Conservation (phyloP, 2,888 invertebrate genomes). For the Idaea biselata region DNA sequence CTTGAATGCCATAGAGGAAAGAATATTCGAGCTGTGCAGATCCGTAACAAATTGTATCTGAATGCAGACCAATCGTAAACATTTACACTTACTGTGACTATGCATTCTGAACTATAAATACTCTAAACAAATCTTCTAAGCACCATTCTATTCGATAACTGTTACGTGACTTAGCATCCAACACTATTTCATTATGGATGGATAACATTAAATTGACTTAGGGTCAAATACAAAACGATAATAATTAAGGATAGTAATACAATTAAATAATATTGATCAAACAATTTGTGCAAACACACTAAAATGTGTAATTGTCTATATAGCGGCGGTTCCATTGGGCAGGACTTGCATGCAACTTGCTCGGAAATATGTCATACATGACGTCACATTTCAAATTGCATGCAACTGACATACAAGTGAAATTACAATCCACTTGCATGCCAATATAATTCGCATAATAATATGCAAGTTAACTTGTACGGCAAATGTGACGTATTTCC, state of each 20-base stretch:
- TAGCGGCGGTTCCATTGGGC: conserved; percentile 9
- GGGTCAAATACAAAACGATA: conserved; percentile 60
- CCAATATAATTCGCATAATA: too few species aligned
- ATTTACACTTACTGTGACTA: conserved; percentile 51
- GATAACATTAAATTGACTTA: conserved; percentile 69
- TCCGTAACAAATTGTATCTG: conserved; percentile 36
- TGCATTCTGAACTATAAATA: conserved; percentile 63
- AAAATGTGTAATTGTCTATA: conserved; percentile 59
- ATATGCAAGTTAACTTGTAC: too few species aligned
- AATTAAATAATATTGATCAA: conserved; percentile 58
- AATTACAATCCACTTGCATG: too few species aligned
- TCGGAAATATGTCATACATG: too few species aligned
- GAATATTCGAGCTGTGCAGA: conserved; percentile 34
- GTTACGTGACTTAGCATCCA: conserved; percentile 74
- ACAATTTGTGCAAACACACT: conserved; percentile 74
- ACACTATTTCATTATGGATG: conserved; percentile 67
- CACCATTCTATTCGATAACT: conserved; percentile 80
- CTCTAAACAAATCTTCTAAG: conserved; percentile 75
- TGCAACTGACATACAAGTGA: too few species aligned
- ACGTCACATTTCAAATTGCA: too few species aligned
- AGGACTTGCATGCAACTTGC: too few species aligned
- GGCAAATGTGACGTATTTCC: too few species aligned
- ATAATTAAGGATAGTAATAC: conserved; percentile 53
- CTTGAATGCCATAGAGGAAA: conserved; percentile 36
- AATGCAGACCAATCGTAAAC: conserved; percentile 50